phyloP scores from a whole-genome alignment of 2,888 invertebrate genomes.

The Rapana venosa region DNA sequence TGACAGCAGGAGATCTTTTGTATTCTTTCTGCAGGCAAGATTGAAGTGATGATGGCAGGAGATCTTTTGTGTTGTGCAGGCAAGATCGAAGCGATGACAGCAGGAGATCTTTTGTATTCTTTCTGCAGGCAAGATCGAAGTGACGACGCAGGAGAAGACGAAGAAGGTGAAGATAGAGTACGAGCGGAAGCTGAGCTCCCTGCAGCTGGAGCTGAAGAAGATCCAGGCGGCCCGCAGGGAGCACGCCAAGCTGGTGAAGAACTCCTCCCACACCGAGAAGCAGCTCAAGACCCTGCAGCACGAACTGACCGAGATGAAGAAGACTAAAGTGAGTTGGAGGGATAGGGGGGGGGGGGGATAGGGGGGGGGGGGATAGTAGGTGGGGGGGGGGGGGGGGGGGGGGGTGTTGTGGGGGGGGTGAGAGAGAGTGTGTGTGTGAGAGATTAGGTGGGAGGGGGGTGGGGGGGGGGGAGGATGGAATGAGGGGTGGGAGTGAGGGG shows the following conservation, averaged over 20 bases:
- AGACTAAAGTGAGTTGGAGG: constrained; percentile 85
- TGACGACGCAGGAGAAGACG: constrained; percentile 62
- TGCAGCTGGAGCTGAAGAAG: constrained; percentile 91
- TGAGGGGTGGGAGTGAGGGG: background rate
- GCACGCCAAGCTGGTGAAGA: constrained; percentile 89
- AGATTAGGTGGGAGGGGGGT: background rate
- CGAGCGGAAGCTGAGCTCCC: constrained; percentile 88
- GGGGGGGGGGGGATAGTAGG: background rate
- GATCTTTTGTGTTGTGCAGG: no score
- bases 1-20: no score
- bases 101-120: no score
- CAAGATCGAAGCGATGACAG: no score
- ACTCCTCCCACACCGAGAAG: constrained; percentile 88
- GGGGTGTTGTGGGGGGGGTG: background rate
- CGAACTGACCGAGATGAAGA: constrained; percentile 90
- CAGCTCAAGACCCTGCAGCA: constrained; percentile 86
- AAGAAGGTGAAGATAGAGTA: constrained; percentile 90
- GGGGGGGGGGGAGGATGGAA: no score
- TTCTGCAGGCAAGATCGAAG: no score
- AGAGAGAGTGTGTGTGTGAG: background rate
- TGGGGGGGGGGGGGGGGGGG: background rate
- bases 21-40: no score
- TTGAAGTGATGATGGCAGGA: background rate
- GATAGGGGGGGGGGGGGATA: background rate
- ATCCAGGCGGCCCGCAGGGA: constrained; percentile 92